Conservation (phyloP, 2,113 vertebrate genomes). For the Hydrolagus affinis region DNA sequence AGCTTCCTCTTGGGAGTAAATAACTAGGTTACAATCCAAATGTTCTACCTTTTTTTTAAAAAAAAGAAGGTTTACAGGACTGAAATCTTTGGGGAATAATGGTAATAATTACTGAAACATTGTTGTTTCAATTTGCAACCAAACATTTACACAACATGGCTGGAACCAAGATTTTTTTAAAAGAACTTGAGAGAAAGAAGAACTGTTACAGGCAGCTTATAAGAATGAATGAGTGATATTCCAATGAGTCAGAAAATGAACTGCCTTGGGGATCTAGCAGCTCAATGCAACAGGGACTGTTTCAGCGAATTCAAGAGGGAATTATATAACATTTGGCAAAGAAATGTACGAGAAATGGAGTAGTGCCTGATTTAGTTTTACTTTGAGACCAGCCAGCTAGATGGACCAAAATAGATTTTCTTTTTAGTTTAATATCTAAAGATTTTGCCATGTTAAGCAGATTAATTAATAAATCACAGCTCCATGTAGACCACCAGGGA, state of each 20-base stretch:
- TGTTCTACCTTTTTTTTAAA: no score
- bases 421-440: no score
- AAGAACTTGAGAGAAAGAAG: neutral
- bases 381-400: no score
- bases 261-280: no score
- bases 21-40: neutral
- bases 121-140: neutral
- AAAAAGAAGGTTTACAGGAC: neutral
- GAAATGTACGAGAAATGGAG: no score
- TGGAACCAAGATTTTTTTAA: neutral
- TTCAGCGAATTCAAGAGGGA: no score
- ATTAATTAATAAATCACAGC: neutral
- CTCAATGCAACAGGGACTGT: neutral
- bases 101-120: neutral
- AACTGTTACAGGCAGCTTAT: neutral
- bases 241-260: neutral
- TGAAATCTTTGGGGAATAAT: neutral
- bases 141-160: neutral
- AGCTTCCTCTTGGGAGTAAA: neutral
- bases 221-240: neutral
- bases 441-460: neutral
- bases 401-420: no score
- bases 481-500: neutral
- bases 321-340: no score
- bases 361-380: no score